These are phyloP conservation scores for Mystacornis crossleyi DNA, from an alignment of 2,113 vertebrate species.

Conservation along the genomic window DNA sequence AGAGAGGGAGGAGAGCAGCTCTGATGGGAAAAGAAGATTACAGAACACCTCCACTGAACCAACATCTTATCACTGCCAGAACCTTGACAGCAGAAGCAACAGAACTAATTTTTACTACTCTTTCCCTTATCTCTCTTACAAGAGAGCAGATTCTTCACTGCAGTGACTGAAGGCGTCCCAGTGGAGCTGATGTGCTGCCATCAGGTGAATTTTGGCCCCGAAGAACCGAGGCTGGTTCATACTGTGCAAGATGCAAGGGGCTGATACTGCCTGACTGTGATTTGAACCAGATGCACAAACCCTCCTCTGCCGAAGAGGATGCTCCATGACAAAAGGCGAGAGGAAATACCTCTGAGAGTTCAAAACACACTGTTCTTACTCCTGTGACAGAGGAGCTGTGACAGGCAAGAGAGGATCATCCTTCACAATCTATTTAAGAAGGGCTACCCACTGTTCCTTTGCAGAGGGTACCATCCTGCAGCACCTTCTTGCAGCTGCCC, in stretches of 20 bases:
- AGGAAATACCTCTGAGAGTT: background rate
- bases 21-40: background rate
- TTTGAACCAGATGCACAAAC: background rate
- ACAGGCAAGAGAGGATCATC: background rate
- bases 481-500: background rate
- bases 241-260: background rate
- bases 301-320: background rate
- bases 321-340: background rate
- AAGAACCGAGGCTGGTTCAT: background rate
- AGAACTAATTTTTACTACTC: background rate
- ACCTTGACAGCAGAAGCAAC: background rate
- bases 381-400: background rate
- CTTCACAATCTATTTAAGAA: background rate
- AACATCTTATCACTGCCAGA: background rate
- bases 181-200: background rate
- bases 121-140: background rate
- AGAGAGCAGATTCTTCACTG: slow-evolving; percentile 2
- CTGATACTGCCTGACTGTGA: background rate
- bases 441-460: background rate
- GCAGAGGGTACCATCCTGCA: background rate
- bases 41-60: background rate
- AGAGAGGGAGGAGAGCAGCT: background rate
- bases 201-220: background rate
- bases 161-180: background rate
- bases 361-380: background rate